Conservation (phyloP, 1,140 invertebrate species). For the Magallana ariakensis region DNA sequence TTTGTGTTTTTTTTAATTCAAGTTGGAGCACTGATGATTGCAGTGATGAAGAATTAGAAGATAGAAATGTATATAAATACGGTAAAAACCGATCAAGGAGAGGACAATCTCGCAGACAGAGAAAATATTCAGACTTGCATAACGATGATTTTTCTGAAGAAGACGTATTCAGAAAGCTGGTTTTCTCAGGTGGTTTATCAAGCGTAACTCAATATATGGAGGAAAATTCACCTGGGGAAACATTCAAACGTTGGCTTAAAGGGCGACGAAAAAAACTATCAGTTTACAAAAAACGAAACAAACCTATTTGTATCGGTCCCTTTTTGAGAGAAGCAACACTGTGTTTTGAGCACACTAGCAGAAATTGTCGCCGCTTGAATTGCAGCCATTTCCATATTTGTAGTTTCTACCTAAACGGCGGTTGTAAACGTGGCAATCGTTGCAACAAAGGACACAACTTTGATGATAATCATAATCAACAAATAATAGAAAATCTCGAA, state of each 20-base stretch:
- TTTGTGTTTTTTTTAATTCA: no score
- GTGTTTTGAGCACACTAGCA: background rate
- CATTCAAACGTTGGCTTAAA: no score
- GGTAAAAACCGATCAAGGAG: no score
- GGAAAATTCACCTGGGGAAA: no score
- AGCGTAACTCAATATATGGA: background rate
- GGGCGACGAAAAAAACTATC: background rate
- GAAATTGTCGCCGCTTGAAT: background rate
- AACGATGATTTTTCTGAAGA: background rate
- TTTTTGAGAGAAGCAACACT: background rate
- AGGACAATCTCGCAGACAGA: no score
- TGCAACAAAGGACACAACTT: background rate
- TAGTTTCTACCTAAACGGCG: slow-evolving; percentile 1
- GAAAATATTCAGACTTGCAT: no score
- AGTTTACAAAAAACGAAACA: background rate
- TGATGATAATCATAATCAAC: background rate
- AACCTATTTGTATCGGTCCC: background rate
- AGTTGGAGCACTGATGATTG: no score
- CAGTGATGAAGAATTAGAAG: no score
- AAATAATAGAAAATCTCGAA: background rate
- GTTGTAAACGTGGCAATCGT: background rate
- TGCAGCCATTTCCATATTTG: slow-evolving; percentile 8
- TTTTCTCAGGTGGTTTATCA: background rate
- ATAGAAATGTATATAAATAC: no score
- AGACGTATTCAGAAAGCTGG: background rate